These are phyloP conservation scores for Acipenser ruthenus DNA, from an alignment of 2,797 vertebrate species.

Conservation along the genomic window DNA sequence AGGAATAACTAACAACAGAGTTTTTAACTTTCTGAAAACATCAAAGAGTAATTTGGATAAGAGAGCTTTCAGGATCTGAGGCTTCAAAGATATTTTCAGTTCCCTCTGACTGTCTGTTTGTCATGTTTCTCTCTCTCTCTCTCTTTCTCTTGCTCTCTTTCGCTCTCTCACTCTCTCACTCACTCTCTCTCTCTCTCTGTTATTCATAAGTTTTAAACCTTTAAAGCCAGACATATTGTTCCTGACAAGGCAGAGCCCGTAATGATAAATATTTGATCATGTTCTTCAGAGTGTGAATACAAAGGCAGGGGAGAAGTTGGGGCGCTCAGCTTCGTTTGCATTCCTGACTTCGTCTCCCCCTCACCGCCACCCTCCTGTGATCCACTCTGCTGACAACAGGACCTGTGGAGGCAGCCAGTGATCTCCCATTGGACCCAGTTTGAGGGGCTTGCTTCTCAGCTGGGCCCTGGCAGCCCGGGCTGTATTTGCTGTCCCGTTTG, in stretches of 20 bases:
- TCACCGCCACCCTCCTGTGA: not conserved
- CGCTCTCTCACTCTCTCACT: not conserved
- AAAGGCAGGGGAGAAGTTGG: slow-evolving; percentile 49
- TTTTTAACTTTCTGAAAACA: no score
- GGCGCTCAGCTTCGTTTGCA: slow-evolving; percentile 46
- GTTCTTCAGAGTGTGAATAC: slow-evolving; percentile 56
- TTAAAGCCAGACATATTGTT: slow-evolving; percentile 43
- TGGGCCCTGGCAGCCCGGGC: no score
- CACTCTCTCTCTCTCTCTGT: no score
- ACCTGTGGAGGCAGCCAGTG: not conserved
- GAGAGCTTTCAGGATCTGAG: no score
- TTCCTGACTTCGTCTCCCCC: slow-evolving; percentile 37
- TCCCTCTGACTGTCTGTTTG: no score
- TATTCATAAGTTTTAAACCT: no score
- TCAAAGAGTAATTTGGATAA: no score
- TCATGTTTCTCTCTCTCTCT: slow-evolving; percentile 1
- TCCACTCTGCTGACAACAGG: not conserved
- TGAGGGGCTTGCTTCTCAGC: not conserved
- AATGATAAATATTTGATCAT: slow-evolving; percentile 67
- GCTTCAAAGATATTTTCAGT: no score
- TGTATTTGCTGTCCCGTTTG: no score
- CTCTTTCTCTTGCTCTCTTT: no score
- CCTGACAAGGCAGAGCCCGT: slow-evolving; percentile 50
- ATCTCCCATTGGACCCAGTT: not conserved
- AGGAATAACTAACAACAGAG: no score